phyloP scores from a whole-genome alignment of 2,888 invertebrate genomes.

The Halictus quadricinctus region DNA sequence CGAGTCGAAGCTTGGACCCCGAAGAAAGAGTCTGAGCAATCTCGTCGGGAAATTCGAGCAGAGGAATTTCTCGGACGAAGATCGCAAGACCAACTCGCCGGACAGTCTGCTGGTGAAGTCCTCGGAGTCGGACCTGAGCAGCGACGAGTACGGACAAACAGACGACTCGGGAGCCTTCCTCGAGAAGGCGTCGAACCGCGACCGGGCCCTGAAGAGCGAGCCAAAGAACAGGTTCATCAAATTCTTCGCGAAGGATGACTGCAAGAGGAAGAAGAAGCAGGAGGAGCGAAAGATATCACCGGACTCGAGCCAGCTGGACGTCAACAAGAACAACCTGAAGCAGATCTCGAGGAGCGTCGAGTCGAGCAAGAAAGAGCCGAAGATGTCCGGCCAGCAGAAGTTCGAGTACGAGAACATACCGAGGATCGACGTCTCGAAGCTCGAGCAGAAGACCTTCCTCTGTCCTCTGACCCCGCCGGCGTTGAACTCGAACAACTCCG shows the following conservation, averaged over 20 bases:
- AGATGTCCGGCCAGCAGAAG: conserved; percentile 64
- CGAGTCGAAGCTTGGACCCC: conserved; percentile 62
- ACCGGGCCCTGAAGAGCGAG: conserved; percentile 64
- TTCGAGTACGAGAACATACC: conserved; percentile 82
- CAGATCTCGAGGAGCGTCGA: conserved; percentile 37
- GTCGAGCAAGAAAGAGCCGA: conserved; percentile 47
- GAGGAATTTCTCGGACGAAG: conserved; percentile 78
- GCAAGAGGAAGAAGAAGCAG: conserved; percentile 73
- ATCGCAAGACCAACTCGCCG: conserved; percentile 81
- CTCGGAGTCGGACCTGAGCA: conserved; percentile 80
- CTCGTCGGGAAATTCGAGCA: conserved; percentile 59
- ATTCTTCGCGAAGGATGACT: conserved; percentile 76
- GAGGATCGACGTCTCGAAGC: conserved; percentile 77
- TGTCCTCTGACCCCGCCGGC: conserved; percentile 46
- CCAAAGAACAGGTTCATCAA: conserved; percentile 77
- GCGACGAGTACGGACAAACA: conserved; percentile 84
- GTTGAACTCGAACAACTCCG: conserved; percentile 34
- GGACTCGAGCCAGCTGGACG: conserved; percentile 75
- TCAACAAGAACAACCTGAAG: conserved; percentile 77
- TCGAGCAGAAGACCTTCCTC: conserved; percentile 73
- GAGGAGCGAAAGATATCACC: conserved; percentile 78
- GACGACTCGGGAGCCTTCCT: conserved; percentile 80
- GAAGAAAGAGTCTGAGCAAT: conserved; percentile 60
- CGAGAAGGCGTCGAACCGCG: conserved; percentile 83
- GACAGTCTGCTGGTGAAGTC: conserved; percentile 81